These are phyloP conservation scores for Pterocles orientalis DNA, from an alignment of 2,113 vertebrate species.

Conservation along the genomic window DNA sequence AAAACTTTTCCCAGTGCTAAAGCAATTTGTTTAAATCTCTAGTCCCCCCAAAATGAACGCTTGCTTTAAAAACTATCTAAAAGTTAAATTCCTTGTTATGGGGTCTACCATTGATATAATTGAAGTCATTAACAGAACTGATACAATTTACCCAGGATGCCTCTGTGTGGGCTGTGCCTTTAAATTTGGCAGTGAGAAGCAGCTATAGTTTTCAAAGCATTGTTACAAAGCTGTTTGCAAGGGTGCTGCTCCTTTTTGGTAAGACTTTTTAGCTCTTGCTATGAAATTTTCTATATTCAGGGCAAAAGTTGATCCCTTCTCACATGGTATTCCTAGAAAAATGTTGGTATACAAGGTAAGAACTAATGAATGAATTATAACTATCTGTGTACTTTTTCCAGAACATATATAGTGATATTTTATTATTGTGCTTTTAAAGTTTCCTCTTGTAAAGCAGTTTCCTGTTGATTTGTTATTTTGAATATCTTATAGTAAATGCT, in stretches of 20 bases:
- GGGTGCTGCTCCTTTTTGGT: not conserved
- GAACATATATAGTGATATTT: not conserved
- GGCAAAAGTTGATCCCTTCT: not conserved
- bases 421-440: not conserved
- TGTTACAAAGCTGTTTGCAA: not conserved
- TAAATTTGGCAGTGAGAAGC: not conserved
- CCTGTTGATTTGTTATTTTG: not conserved
- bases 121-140: not conserved
- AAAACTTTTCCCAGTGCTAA: not conserved
- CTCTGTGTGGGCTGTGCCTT: not conserved
- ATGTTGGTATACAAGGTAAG: not conserved
- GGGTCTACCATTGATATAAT: not conserved
- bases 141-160: not conserved
- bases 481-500: not conserved
- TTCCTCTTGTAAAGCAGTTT: not conserved
- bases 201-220: not conserved
- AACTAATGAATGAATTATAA: not conserved
- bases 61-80: not conserved
- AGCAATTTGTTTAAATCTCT: not conserved
- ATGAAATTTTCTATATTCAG: not conserved
- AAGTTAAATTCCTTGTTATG: not conserved
- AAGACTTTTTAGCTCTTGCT: not conserved
- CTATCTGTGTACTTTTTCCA: not conserved
- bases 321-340: accelerated
- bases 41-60: not conserved